Percentiles rank a stretch among this genome's conserved stretches.
These are phyloP conservation scores for Cheumatopsyche charites DNA, from an alignment of 1,140 invertebrate genomes.

Conservation along the genomic window DNA sequence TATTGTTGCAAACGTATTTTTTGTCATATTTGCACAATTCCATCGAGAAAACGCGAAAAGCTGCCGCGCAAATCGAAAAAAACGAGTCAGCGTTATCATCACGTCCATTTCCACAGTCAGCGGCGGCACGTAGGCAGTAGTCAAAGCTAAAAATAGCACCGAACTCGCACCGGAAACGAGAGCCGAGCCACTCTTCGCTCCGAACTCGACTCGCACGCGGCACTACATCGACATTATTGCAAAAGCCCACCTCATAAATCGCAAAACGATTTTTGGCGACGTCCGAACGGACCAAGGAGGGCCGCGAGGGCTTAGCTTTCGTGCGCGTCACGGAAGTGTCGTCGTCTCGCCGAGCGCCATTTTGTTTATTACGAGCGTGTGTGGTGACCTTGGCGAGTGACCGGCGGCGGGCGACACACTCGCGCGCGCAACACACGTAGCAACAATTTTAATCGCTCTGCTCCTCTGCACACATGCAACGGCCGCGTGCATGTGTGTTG, in stretches of 20 bases:
- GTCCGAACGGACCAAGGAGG: too few species aligned
- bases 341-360: neutral
- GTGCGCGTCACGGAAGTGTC: neutral
- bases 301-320: too few species aligned
- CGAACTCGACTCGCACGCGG: neutral
- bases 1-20: too few species aligned
- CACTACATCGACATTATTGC: too few species aligned
- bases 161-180: neutral
- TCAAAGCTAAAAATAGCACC: conserved; percentile 8
- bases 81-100: neutral
- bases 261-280: too few species aligned
- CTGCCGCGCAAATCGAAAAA: neutral
- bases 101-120: neutral
- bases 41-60: neutral
- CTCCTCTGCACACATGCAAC: conserved; percentile 1
- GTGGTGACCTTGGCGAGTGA: conserved; percentile 21
- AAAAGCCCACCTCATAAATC: too few species aligned
- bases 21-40: too few species aligned
- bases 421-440: conserved; percentile 7
- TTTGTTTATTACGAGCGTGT: conserved; percentile 20
- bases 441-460: conserved; percentile 25
- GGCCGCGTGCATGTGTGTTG: neutral
- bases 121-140: conserved; percentile 12
- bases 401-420: conserved; percentile 1
- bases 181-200: neutral